These are phyloP conservation scores for Apeltes quadracus DNA, from an alignment of 2,113 vertebrate species.

Conservation along the genomic window DNA sequence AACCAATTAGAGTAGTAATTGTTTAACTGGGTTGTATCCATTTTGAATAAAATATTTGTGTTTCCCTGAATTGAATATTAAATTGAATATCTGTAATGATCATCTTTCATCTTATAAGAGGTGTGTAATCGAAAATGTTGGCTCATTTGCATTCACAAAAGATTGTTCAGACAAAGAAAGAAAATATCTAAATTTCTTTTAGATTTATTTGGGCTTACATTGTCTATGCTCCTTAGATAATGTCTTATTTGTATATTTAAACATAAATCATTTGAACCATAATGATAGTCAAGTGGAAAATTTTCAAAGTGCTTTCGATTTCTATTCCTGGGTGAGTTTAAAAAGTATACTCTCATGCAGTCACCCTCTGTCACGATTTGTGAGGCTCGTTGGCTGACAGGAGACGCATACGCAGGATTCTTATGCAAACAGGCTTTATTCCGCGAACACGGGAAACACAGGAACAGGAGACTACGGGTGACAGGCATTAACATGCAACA, in stretches of 20 bases:
- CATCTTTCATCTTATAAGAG: background rate
- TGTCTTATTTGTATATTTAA: background rate
- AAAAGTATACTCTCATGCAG: background rate
- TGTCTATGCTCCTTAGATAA: no score
- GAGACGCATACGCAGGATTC: no score
- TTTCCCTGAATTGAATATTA: background rate
- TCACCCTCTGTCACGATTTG: no score
- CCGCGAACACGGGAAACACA: no score
- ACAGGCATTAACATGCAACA: no score
- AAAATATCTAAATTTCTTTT: background rate
- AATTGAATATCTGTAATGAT: slow-evolving; percentile 1
- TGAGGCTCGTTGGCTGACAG: no score
- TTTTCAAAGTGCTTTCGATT: background rate
- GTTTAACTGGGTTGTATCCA: background rate
- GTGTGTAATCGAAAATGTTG: slow-evolving; percentile 6
- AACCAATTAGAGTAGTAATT: background rate
- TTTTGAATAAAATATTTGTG: slow-evolving; percentile 4
- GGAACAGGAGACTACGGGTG: no score
- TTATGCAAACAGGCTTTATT: no score
- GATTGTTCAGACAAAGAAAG: background rate
- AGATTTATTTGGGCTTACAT: background rate
- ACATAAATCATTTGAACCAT: no score
- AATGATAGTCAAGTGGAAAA: no score
- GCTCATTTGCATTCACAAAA: background rate
- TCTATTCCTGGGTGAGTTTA: background rate